Conservation (phyloP, 2,113 vertebrate species). For the Vulpes ferrilata region DNA sequence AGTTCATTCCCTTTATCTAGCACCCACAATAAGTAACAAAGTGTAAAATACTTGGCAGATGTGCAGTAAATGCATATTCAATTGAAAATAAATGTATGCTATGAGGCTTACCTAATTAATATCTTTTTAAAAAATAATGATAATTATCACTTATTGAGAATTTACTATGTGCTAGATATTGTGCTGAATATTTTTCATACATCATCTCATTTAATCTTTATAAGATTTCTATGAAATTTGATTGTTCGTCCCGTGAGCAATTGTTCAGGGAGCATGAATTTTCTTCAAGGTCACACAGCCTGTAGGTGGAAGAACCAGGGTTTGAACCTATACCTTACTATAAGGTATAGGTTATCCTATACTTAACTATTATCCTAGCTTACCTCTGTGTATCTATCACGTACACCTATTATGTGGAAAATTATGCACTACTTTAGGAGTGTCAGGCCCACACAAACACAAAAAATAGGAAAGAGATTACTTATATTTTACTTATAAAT, state of each 20-base stretch:
- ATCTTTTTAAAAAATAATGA: neutral
- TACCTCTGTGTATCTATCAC: neutral
- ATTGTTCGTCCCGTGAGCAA: neutral
- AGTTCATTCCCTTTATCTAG: neutral
- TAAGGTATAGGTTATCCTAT: neutral
- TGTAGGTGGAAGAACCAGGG: neutral
- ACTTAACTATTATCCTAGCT: neutral
- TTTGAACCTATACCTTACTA: neutral
- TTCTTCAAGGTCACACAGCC: neutral
- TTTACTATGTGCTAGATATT: neutral
- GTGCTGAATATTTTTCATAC: neutral
- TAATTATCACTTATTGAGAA: conserved; percentile 12
- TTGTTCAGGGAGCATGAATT: neutral
- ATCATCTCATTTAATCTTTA: neutral
- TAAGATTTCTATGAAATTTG: neutral
- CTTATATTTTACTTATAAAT: too few relatives aligned
- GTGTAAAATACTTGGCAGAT: neutral
- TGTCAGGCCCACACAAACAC: neutral
- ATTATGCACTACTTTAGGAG: neutral
- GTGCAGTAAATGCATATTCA: neutral
- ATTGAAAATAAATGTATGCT: conserved; percentile 17
- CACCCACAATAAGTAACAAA: neutral
- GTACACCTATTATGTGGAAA: neutral
- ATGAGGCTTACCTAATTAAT: neutral
- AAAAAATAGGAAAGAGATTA: neutral